phyloP scores from a whole-genome alignment of 2,888 invertebrate genomes.

The Agonopterix arenella region DNA sequence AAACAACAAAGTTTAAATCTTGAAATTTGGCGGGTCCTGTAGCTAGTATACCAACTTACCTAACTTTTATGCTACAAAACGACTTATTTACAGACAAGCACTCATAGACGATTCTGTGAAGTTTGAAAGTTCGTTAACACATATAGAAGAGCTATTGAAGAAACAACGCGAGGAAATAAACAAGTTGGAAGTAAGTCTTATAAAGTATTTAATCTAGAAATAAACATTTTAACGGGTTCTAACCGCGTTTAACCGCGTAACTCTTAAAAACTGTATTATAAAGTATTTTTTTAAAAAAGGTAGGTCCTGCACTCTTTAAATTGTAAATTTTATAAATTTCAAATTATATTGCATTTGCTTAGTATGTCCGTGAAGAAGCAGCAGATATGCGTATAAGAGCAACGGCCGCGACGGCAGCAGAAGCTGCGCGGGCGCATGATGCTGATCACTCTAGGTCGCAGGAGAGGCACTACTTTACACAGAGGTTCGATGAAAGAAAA shows the following conservation, averaged over 20 bases:
- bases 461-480: slow-evolving; percentile 79
- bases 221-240: too few species aligned
- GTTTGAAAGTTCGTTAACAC: slow-evolving; percentile 84
- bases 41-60: too few species aligned
- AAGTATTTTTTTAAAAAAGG: too few species aligned
- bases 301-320: not conserved
- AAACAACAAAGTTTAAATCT: too few species aligned
- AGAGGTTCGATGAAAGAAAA: slow-evolving; percentile 83
- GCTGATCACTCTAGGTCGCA: slow-evolving; percentile 81
- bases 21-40: too few species aligned
- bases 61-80: not conserved
- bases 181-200: slow-evolving; percentile 78
- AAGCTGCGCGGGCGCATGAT: slow-evolving; percentile 82
- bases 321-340: not conserved
- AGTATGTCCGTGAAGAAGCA: slow-evolving; percentile 85
- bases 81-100: slow-evolving; percentile 59
- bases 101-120: slow-evolving; percentile 83
- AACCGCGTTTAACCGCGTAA: too few species aligned
- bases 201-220: too few species aligned
- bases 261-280: too few species aligned
- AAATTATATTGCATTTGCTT: not conserved
- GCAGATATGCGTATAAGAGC: slow-evolving; percentile 83
- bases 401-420: slow-evolving; percentile 80
- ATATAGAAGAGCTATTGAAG: slow-evolving; percentile 80
- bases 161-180: slow-evolving; percentile 86